Evolutionary conservation across 2,888 invertebrate genomes (phyloP).

Genomic region (Pherbina coryleti): DNA sequence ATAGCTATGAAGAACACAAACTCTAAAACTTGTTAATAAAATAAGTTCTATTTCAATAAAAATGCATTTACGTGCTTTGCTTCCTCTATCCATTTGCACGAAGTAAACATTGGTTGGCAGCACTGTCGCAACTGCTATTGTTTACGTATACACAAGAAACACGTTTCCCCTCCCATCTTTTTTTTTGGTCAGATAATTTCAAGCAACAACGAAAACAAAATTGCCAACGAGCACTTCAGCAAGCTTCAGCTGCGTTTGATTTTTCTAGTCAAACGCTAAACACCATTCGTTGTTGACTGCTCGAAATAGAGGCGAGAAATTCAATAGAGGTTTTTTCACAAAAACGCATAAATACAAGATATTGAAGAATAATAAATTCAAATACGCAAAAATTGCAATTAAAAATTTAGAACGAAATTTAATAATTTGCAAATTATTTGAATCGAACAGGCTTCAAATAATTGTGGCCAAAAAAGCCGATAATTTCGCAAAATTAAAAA

Average conservation of each 20-base stretch:
- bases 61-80: too few relatives aligned
- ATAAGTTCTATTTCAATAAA: too few relatives aligned
- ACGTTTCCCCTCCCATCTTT: neutral
- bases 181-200: neutral
- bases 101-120: neutral
- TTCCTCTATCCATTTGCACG: too few relatives aligned
- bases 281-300: slow-evolving; percentile 30
- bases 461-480: neutral
- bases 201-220: neutral
- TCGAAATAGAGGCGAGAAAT: neutral
- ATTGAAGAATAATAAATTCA: neutral
- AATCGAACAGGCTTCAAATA: neutral
- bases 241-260: neutral
- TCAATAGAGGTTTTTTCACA: slow-evolving; percentile 10
- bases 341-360: neutral
- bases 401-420: slow-evolving; percentile 1
- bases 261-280: slow-evolving; percentile 30
- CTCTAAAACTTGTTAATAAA: too few relatives aligned
- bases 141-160: slow-evolving; percentile 20
- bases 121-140: neutral
- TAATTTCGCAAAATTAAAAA: neutral
- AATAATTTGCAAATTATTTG: slow-evolving; percentile 8
- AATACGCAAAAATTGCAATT: slow-evolving; percentile 7
- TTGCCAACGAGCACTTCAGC: neutral
- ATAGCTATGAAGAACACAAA: too few relatives aligned